Base-by-base conservation (phyloP, 2,113 vertebrate genomes). In the Ascaphus truei region DNA sequence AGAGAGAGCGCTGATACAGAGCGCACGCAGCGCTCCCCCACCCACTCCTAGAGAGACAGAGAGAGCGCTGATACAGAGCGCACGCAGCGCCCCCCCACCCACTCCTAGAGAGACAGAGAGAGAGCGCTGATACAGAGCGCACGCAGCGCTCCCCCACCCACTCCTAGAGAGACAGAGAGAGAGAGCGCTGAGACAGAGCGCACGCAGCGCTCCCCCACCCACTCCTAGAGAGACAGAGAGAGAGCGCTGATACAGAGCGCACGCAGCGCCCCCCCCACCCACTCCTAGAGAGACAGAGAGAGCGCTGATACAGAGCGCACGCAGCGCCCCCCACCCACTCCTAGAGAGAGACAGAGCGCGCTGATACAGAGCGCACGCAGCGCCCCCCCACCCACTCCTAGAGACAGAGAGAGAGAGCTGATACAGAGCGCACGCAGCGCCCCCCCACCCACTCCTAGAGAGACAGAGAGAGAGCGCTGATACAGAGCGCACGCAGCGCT, bases 301-400 rank as follows among this genome's bases (percentile, higher is more conserved):
- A 7, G 0, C 68, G 22, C 55, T n/a, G 30, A 18, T 4, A 3
- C 48, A 10, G 96, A 98, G 79, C 98, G 98, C 59, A 98, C 89
- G 81, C 96, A 98, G 16, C 97, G 93, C 61, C 97, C 51, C 96
- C 97, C 29, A 99, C 97, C 97, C 97, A 99, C 79, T 99, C 97
- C 96, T 99, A 77, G 39, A 73, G 68, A 51, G 65, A 0, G 12
- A 67, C 10, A 16, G 16, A 11, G 13, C 5, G 0, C 68, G 22
- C 55, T n/a, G 30, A 18, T 4, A 3, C 48, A 10, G 96, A 98
- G 79, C 98, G 98, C 59, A 98, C 89, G 81, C 96, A 98, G 16
- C 97, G 93, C 61, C 98, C 97, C 51, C 96, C 97, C 29, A 99
- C 97, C 97, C 97, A 99, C 79, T 99, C 97, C 96, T 99, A 77